Base-by-base conservation (phyloP, 2,113 vertebrate species). In the Laterallus jamaicensis region DNA sequence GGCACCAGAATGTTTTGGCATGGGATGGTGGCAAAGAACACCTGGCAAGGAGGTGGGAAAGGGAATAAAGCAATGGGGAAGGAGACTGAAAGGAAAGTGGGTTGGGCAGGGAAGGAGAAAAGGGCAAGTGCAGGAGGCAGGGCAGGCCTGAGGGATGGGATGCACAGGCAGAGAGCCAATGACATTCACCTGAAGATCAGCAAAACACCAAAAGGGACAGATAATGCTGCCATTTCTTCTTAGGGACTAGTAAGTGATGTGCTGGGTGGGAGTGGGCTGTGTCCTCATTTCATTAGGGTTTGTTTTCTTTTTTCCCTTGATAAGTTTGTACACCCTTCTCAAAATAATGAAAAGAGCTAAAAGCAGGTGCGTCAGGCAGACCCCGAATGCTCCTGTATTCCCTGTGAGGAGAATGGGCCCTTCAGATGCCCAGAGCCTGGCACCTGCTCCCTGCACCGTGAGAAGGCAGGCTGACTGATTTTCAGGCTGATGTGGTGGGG, bases 341-440 rank as follows among this genome's bases (percentile, higher is more conserved):
- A 20, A 64, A 89, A 59, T 67, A 93, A 93, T 55, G 71, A n/a
- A 25, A 95, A 87, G 52, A 75, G 16, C 39, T 75, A 50, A 76
- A 77, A 77, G 71, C n/a, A 88, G 82, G 63, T 68, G 59, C 58
- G 42, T 39, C 47, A 5, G 28, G 47, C 35, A 80, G 82, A 69
- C 42, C 37, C 0, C 10, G 31, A 42, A 37, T 70, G 35, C 50
- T 85, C n/a, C 20, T 15, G 10, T 78, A 49, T 16, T 78, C 60
- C 32, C 11, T 52, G 37, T n/a, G 20, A 50, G 62, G 68, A 89
- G 86, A 96, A 84, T 62, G 64, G 80, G 35, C 20, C 73, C 73
- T 90, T 96, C 93, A 91, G 37, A 69, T n/a, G 73, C 9, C 24
- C 80, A 54, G 39, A 42, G 14, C 82, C 79, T 94, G 88, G 92